Evolutionary conservation across 2,113 vertebrate genomes (phyloP), one percentile per base, ranked within the genome.

Genomic region (Osmerus eperlanus): DNA sequence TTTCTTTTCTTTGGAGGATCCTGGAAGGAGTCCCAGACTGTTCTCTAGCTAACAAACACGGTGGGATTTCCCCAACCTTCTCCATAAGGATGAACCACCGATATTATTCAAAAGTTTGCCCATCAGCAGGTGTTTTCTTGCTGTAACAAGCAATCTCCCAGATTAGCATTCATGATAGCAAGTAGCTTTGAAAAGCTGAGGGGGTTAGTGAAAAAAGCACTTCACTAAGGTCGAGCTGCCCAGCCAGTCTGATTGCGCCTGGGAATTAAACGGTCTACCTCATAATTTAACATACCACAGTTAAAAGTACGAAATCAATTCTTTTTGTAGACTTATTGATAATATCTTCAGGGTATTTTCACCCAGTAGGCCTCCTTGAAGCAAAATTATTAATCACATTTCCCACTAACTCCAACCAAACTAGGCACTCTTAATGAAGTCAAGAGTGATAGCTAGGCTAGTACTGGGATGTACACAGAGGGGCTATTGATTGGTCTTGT

Each of bases 11-110:
- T 83, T 81, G 82, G 81, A 63, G 79, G 83, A 84, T 80, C 79
- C 78, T 89, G 89, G 88, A 89, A 79, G 75, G 74, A 62, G 67
- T 89, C 85, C 88, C 85, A 86, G 85, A 78, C 79, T 28, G 25
- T 28, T 28, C 25, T 28, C 25, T 28, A 74, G 65, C 75, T 76
- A 81, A 80, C 79, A 79, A 86, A 88, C 78, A 76, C 73, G 4
- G 83, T 59, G 75, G 77, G 81, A 75, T 75, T 77, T 72, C 32
- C 70, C 77, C 74, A 75, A 9, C 32, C 62, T 47, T 67, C 76
- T 81, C 77, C 51, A 25, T 0, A 0, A 84, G 76, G 73, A 84
- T 83, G 78, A 52, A 52, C 80, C 82, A 77, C 73, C 71, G 53
- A 56, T 74, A 65, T 60, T 67, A 60, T 72, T 71, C 67, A 83